Conservation (phyloP, 2,888 invertebrate genomes). For the Ornithoptera alexandrae region DNA sequence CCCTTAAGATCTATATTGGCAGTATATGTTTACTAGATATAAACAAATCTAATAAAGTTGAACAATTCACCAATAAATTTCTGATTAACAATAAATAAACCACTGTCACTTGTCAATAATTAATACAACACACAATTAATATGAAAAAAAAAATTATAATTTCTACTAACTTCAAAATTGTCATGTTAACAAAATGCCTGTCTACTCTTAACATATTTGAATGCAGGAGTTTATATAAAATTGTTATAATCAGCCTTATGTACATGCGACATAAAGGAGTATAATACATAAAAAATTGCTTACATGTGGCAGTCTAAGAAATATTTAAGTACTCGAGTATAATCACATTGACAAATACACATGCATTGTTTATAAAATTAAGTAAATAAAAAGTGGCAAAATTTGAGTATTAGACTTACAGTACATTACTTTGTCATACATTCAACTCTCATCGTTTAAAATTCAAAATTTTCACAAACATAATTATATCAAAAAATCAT, state of each 20-base stretch:
- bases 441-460: constrained; percentile 33
- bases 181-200: background rate
- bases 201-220: constrained; percentile 34
- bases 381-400: constrained; percentile 37
- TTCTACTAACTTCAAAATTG: constrained; percentile 25
- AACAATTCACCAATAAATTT: background rate
- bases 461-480: constrained; percentile 45
- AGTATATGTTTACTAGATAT: constrained; percentile 46
- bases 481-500: constrained; percentile 52
- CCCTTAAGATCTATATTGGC: constrained; percentile 60
- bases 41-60: constrained; percentile 33
- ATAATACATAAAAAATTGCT: constrained; percentile 48
- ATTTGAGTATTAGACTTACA: constrained; percentile 45
- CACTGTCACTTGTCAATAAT: constrained; percentile 22
- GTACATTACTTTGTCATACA: constrained; percentile 33
- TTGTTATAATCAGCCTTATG: constrained; percentile 59
- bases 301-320: constrained; percentile 46
- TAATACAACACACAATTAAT: background rate
- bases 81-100: background rate
- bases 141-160: constrained; percentile 21
- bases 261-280: constrained; percentile 55
- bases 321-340: constrained; percentile 65
- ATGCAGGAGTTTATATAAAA: constrained; percentile 46
- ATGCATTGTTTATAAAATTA: constrained; percentile 27
- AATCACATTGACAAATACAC: constrained; percentile 52